Percentiles rank a stretch among this genome's conserved stretches.
Conservation (phyloP, 2,113 vertebrate genomes). For the Stigmatopora nigra region DNA sequence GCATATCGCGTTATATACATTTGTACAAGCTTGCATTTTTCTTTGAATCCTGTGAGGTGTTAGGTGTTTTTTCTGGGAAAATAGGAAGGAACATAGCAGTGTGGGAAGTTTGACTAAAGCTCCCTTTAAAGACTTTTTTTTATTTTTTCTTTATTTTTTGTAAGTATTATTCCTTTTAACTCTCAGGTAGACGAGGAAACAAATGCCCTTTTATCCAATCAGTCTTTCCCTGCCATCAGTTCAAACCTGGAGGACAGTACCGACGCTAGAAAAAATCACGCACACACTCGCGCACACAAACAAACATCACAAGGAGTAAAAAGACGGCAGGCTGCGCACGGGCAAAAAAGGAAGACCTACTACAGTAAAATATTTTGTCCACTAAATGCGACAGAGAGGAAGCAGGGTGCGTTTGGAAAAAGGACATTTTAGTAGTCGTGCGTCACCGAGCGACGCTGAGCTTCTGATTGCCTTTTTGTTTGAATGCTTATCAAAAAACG, state of each 20-base stretch:
- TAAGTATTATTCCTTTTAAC: conserved; percentile 40
- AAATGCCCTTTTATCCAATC: conserved; percentile 74
- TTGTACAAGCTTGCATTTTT: conserved; percentile 84
- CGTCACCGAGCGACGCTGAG: conserved; percentile 55
- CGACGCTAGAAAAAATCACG: conserved; percentile 58
- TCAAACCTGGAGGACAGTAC: conserved; percentile 61
- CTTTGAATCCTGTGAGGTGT: conserved; percentile 67
- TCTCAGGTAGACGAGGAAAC: conserved; percentile 64
- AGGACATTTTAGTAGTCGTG: conserved; percentile 62
- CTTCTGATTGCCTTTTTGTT: conserved; percentile 62
- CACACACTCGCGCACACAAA: neutral
- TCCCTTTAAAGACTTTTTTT: conserved; percentile 64
- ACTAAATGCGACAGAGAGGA: conserved; percentile 60
- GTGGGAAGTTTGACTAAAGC: conserved; percentile 63
- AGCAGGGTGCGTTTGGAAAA: conserved; percentile 42
- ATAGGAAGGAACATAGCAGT: conserved; percentile 59
- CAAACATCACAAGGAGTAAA: conserved; percentile 40
- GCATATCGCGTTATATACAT: conserved; percentile 70
- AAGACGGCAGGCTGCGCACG: conserved; percentile 60
- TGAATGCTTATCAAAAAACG: conserved; percentile 68
- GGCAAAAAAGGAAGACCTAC: conserved; percentile 69
- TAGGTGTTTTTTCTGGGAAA: conserved; percentile 56
- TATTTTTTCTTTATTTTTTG: conserved; percentile 21
- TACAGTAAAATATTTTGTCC: conserved; percentile 69
- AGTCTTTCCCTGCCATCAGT: conserved; percentile 66